Base-by-base conservation (phyloP, 2,888 invertebrate genomes). In the Tenthredo livida region DNA sequence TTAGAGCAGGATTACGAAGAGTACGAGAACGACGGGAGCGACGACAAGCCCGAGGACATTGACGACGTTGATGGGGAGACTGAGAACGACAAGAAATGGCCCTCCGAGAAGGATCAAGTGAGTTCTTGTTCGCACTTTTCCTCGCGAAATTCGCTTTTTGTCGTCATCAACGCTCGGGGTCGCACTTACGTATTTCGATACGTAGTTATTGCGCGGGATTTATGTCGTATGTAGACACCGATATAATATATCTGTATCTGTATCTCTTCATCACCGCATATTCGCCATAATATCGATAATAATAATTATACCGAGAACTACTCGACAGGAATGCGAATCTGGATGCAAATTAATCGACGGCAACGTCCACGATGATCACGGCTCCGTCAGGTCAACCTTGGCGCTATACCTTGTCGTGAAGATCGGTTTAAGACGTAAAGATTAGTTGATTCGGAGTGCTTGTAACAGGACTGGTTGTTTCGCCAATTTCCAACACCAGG, bases 1-100 rank as follows among this genome's bases (percentile, higher is more conserved):
- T 88, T 90, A 58, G 92, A 92, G 50, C 89, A 88, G 87, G 92
- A 91, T 88, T 91, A 91, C 88, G 92, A 93, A 85, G 91, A 92
- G 85, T 92, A 91, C 84, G 84, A 88, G 78, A 90, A 91, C 25
- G 84, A 75, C 9, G 86, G 88, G 73, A 90, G 91, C 85, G 89
- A 89, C 85, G 92, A 91, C 70, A 90, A 91, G 85, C 89, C 89
- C 47, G 80, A 72, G 70, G 72, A 54, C 70, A 29, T 25, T 5
- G 91, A 90, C 84, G 90, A 87, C 43, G 84, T 82, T 25, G 90
- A 88, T 85, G 86, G 87, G 58, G 88, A 87, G 17, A 86, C 86
- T n/a, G 89, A 90, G 12, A 40, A 84, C 43, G 82, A 84, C n/a
- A 84, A 85, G 58, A 80, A 80, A 61, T 37, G 37, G 80, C 33